Evolutionary conservation across 2,113 vertebrate species (phyloP).

Genomic region (Variabilichromis moorii): DNA sequence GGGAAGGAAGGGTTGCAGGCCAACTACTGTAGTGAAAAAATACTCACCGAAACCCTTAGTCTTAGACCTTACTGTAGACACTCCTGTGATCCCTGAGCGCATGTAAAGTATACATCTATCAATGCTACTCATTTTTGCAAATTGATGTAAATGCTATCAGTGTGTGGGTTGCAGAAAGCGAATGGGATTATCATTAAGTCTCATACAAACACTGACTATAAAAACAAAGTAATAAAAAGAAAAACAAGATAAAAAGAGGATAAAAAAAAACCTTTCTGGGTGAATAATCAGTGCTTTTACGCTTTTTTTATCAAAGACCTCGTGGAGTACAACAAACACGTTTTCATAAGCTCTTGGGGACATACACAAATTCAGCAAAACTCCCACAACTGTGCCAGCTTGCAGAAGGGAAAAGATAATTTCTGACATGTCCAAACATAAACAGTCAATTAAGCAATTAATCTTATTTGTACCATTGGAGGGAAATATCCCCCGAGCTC

Average conservation of each 20-base stretch:
- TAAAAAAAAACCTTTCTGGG: not conserved
- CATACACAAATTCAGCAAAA: not conserved
- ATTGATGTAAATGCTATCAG: not conserved
- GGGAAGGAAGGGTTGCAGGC: not conserved
- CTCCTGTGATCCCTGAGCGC: slow-evolving; percentile 56
- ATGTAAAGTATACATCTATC: slow-evolving; percentile 59
- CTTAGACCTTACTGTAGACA: slow-evolving; percentile 41
- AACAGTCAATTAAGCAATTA: slow-evolving; percentile 57
- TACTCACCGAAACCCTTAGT: slow-evolving; percentile 66
- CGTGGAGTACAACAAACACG: not conserved
- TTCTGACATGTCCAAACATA: slow-evolving; percentile 53
- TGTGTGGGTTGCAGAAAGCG: not conserved
- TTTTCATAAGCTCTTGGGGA: not conserved
- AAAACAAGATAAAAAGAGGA: not conserved
- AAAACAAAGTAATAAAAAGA: not conserved
- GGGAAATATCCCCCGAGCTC: slow-evolving; percentile 9
- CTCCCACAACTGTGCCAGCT: not conserved
- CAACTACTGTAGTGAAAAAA: slow-evolving; percentile 28
- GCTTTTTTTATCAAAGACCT: not conserved
- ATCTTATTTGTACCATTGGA: slow-evolving; percentile 37
- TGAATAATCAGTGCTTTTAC: not conserved
- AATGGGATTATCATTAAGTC: not conserved
- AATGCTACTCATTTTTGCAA: not conserved
- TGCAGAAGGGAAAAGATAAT: slow-evolving; percentile 31
- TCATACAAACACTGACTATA: not conserved